Evolutionary conservation across 2,888 invertebrate genomes (phyloP).

Genomic region (Pollenia angustigena): DNA sequence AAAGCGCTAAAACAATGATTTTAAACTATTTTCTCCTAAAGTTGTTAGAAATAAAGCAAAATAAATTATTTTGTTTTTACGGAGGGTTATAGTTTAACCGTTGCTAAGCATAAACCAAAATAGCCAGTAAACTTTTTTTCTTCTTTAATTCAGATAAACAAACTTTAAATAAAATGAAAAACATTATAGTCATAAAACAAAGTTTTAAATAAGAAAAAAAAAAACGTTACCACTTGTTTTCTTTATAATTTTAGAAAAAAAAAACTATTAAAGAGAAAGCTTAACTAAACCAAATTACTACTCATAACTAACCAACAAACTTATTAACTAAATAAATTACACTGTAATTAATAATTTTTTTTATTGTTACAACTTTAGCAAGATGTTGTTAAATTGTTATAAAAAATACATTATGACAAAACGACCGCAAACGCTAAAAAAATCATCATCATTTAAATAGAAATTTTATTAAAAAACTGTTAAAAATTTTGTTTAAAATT

Average conservation of each 20-base stretch:
- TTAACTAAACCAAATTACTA: constrained; percentile 23
- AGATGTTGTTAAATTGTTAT: constrained; percentile 15
- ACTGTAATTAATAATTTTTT: constrained; percentile 35
- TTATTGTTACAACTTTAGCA: constrained; percentile 5
- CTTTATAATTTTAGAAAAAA: constrained; percentile 29
- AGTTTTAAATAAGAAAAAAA: background rate
- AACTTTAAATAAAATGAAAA: constrained; percentile 20
- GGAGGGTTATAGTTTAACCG: constrained; percentile 10
- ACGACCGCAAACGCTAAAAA: constrained; percentile 3
- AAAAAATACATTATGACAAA: constrained; percentile 6
- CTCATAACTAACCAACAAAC: constrained; percentile 27
- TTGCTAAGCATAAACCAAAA: constrained; percentile 28
- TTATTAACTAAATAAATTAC: constrained; percentile 12
- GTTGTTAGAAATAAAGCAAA: background rate
- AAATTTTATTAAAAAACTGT: background rate
- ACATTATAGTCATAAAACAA: background rate
- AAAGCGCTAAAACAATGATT: constrained; percentile 50
- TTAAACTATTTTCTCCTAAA: constrained; percentile 27
- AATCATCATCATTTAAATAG: background rate
- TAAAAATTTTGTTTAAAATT: background rate
- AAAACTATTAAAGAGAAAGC: constrained; percentile 57
- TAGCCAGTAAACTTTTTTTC: constrained; percentile 35
- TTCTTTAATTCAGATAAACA: background rate
- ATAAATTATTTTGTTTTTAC: background rate
- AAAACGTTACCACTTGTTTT: constrained; percentile 32